Evolutionary conservation across 2,797 vertebrate genomes (phyloP).

Genomic region (Aselliscus stoliczkanus): DNA sequence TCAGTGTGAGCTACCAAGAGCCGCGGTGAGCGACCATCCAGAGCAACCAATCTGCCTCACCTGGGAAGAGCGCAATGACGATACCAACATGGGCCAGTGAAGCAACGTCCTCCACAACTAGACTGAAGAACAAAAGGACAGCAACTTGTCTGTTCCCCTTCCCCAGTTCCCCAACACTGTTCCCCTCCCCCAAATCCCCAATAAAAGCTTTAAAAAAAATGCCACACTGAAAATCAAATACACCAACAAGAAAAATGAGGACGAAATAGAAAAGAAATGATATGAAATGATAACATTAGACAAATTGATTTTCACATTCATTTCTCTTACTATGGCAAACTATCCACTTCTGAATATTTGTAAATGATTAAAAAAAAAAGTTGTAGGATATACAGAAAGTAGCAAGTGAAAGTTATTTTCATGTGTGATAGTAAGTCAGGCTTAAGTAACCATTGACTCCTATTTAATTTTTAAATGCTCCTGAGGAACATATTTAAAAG

Average conservation of each 20-base stretch:
- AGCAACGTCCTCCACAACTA: too few relatives aligned
- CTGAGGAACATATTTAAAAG: conserved; percentile 3
- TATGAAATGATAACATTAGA: neutral
- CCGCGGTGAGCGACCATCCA: too few relatives aligned
- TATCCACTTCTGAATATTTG: neutral
- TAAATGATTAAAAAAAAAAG: neutral
- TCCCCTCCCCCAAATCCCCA: too few relatives aligned
- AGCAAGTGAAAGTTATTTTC: neutral
- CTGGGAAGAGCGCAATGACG: too few relatives aligned
- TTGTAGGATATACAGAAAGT: neutral
- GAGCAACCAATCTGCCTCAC: too few relatives aligned
- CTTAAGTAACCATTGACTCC: neutral
- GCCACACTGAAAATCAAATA: neutral
- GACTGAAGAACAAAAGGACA: too few relatives aligned
- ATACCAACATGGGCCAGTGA: too few relatives aligned
- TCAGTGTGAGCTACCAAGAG: too few relatives aligned
- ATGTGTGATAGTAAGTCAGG: neutral
- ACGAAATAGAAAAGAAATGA: neutral
- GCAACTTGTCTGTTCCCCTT: too few relatives aligned
- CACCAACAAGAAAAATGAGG: neutral
- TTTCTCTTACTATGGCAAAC: neutral
- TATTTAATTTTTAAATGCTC: neutral
- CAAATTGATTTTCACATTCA: neutral
- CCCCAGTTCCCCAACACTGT: too few relatives aligned
- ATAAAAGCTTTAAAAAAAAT: too few relatives aligned